Conservation (phyloP, 1,140 invertebrate genomes). For the Trachymyrmex septentrionalis region DNA sequence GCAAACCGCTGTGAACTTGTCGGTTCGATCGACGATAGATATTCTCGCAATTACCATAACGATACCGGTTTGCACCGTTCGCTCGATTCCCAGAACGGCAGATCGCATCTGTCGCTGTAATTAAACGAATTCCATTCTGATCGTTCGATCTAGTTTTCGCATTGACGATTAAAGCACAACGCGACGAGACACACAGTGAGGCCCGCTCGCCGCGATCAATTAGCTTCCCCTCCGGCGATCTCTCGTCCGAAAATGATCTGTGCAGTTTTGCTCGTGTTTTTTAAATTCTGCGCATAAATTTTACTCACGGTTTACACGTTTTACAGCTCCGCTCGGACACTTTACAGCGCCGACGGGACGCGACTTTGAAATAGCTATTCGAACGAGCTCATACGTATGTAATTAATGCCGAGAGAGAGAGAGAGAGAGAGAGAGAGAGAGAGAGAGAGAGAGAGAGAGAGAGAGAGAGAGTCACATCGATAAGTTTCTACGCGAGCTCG, state of each 20-base stretch:
- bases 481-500: constrained; percentile 62
- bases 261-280: constrained; percentile 47
- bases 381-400: constrained; percentile 53
- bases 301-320: constrained; percentile 59
- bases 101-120: constrained; percentile 41
- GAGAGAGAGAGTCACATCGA: constrained; percentile 46
- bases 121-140: constrained; percentile 55
- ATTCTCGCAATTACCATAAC: constrained; percentile 40
- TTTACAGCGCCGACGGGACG: constrained; percentile 67
- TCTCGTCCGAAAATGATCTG: constrained; percentile 66
- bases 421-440: constrained; percentile 10
- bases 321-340: constrained; percentile 44
- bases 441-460: not conserved
- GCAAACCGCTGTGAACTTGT: constrained; percentile 9
- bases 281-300: constrained; percentile 72
- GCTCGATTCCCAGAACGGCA: constrained; percentile 13
- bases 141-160: constrained; percentile 52
- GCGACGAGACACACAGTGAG: constrained; percentile 51
- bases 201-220: constrained; percentile 44
- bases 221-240: constrained; percentile 60
- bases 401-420: constrained; percentile 68
- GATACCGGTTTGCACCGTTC: constrained; percentile 23
- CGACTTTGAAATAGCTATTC: constrained; percentile 66
- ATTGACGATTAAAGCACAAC: constrained; percentile 59
- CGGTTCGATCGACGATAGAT: constrained; percentile 25